Percentiles rank a stretch among this genome's conserved stretches.
phyloP scores from a whole-genome alignment of 2,888 invertebrate species.

The Acrobeloides nanus region DNA sequence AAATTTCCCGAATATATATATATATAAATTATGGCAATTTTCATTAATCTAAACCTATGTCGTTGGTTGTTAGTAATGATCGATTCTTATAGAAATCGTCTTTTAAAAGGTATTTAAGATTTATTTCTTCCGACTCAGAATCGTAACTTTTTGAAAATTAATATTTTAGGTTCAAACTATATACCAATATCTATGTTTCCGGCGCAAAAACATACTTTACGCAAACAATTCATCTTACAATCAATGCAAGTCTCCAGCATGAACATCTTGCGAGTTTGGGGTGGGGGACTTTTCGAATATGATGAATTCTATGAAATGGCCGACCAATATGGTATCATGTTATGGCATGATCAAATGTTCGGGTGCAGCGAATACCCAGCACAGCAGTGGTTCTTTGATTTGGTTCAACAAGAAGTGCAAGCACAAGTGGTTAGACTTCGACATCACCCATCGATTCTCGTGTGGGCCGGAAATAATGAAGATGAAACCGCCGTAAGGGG shows the following conservation, averaged over 20 bases:
- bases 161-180: constrained; percentile 64
- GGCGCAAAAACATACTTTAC: constrained; percentile 16
- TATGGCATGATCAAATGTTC: constrained; percentile 98
- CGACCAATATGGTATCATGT: constrained; percentile 69
- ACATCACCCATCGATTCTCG: constrained; percentile 74
- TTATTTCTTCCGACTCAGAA: too few relatives aligned
- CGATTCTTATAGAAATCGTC: too few relatives aligned
- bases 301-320: constrained; percentile 77
- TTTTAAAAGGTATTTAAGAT: too few relatives aligned
- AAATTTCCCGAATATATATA: too few relatives aligned
- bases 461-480: constrained; percentile 94
- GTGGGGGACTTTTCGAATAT: constrained; percentile 89
- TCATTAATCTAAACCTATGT: too few relatives aligned
- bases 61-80: too few relatives aligned
- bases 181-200: constrained; percentile 45
- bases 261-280: constrained; percentile 92
- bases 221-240: constrained; percentile 21
- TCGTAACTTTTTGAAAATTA: too few relatives aligned
- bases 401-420: constrained; percentile 68
- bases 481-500: constrained; percentile 71
- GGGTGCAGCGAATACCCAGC: constrained; percentile 89
- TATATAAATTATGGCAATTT: too few relatives aligned
- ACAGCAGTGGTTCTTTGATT: constrained; percentile 66
- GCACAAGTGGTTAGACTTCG: constrained; percentile 60
- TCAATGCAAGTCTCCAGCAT: constrained; percentile 65